Conservation (phyloP, 2,113 vertebrate genomes). For the Pogona vitticeps region DNA sequence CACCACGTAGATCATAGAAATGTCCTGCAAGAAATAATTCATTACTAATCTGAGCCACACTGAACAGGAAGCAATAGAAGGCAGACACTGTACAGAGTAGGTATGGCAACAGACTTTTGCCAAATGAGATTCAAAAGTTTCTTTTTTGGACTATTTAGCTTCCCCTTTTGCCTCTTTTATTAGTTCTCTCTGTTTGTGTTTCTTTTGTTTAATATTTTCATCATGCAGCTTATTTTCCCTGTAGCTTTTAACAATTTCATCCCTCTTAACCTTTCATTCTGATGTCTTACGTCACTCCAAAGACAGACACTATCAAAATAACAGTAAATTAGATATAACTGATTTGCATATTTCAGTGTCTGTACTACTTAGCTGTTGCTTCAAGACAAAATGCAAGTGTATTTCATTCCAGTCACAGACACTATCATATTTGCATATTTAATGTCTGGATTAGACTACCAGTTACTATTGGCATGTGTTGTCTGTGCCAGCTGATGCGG, state of each 20-base stretch:
- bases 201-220: background rate
- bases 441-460: background rate
- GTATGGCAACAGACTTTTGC: too few species aligned
- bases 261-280: background rate
- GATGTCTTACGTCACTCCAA: background rate
- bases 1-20: too few species aligned
- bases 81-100: too few species aligned
- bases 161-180: background rate
- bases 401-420: background rate
- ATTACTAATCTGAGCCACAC: too few species aligned
- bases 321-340: constrained; percentile 12
- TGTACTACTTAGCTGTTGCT: too few species aligned
- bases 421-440: constrained; percentile 16
- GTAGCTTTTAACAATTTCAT: background rate
- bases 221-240: background rate
- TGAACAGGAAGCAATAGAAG: too few species aligned
- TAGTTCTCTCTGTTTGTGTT: background rate
- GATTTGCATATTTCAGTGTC: constrained; percentile 14
- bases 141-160: background rate
- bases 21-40: too few species aligned
- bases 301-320: background rate
- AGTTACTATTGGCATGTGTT: too few species aligned
- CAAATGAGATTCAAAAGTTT: too few species aligned
- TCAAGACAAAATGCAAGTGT: too few species aligned
- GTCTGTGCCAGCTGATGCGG: too few species aligned